These are phyloP conservation scores for Variabilichromis moorii DNA, from an alignment of 2,113 vertebrate genomes.

Conservation along the genomic window DNA sequence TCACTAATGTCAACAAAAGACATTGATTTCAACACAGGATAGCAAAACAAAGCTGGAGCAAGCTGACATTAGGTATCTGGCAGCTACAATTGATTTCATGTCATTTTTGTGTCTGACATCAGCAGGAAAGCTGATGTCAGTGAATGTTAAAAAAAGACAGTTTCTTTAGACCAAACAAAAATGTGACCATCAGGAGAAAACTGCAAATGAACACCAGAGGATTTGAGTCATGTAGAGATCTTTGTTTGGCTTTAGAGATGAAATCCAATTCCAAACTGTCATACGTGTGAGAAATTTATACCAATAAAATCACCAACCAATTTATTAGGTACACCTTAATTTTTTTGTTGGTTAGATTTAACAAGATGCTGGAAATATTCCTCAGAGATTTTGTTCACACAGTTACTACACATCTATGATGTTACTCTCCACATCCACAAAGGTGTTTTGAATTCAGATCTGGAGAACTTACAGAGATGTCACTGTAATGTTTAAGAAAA, in stretches of 20 bases:
- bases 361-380: not conserved
- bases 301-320: no score
- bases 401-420: fast-evolving
- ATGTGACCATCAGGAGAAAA: not conserved
- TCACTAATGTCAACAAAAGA: not conserved
- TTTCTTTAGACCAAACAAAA: not conserved
- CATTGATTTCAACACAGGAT: not conserved
- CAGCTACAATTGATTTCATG: not conserved
- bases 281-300: not conserved
- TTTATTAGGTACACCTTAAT: no score
- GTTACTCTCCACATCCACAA: not conserved
- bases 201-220: not conserved
- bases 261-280: not conserved
- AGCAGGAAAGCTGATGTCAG: fast-evolving
- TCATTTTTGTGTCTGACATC: not conserved
- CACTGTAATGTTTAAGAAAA: not conserved
- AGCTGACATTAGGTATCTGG: not conserved
- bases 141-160: not conserved
- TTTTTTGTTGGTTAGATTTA: not conserved
- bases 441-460: not conserved
- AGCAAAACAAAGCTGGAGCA: not conserved
- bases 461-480: not conserved
- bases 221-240: not conserved
- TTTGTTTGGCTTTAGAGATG: not conserved
- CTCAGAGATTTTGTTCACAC: not conserved